Conservation (phyloP, 2,113 vertebrate species). For the Zosterops japonicus region DNA sequence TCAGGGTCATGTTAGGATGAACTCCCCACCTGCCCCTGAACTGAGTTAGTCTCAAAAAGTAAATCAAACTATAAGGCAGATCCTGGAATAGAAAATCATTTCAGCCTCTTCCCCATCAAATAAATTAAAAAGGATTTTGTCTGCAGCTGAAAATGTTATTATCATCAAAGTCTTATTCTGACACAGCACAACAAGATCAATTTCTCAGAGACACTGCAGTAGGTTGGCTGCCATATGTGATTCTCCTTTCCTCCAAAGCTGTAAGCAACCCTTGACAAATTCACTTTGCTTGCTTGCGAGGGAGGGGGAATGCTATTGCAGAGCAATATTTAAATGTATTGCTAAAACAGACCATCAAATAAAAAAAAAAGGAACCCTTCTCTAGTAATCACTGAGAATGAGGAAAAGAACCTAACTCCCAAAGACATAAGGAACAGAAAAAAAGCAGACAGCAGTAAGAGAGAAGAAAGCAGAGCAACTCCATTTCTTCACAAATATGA, state of each 20-base stretch:
- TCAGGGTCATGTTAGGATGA: background rate
- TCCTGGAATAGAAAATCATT: slow-evolving; percentile 13
- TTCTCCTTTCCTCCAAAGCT: background rate
- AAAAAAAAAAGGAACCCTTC: background rate
- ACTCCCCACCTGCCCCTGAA: background rate
- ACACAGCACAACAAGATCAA: slow-evolving; percentile 51
- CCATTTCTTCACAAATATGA: background rate
- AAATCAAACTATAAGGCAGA: background rate
- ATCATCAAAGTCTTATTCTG: slow-evolving; percentile 59
- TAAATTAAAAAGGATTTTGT: slow-evolving; percentile 59
- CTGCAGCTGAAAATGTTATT: slow-evolving; percentile 50
- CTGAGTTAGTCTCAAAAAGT: background rate
- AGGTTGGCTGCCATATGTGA: background rate
- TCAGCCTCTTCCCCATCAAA: slow-evolving; percentile 29
- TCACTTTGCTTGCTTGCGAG: background rate
- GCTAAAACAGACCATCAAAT: background rate
- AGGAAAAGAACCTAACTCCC: background rate
- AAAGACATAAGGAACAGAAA: background rate
- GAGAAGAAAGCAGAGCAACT: background rate
- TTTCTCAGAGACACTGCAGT: slow-evolving; percentile 41
- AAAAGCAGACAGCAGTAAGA: background rate
- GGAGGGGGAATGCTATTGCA: background rate
- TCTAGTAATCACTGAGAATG: background rate
- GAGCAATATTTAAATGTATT: background rate
- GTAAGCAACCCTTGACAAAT: slow-evolving; percentile 16